A percentile compares a stretch with the other conserved stretches of the same genome.
Evolutionary conservation across 2,797 vertebrate species (phyloP).

Genomic region (Hippoglossus hippoglossus): DNA sequence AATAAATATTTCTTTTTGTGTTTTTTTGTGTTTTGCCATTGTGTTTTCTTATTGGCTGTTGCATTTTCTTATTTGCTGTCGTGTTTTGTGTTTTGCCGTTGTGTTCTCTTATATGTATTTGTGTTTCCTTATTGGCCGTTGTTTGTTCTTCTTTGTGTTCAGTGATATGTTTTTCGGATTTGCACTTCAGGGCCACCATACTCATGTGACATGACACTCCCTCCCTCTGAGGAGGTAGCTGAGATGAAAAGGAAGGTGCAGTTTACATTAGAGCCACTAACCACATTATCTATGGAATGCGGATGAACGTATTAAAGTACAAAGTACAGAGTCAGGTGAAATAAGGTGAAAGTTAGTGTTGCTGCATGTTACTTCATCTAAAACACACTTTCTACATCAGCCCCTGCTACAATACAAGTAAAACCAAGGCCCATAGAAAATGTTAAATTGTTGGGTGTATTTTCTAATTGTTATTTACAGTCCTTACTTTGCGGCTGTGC

Average conservation of each 20-base stretch:
- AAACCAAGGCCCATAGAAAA: conserved; percentile 6
- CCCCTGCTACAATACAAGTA: background rate
- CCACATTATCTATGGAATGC: conserved; percentile 54
- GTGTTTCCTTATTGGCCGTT: too few species aligned
- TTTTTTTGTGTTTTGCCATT: too few species aligned
- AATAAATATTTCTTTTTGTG: too few species aligned
- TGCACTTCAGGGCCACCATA: too few species aligned
- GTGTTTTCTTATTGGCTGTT: too few species aligned
- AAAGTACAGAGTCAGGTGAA: conserved; percentile 46
- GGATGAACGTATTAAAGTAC: conserved; percentile 2
- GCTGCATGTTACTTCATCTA: background rate
- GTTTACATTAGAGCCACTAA: background rate
- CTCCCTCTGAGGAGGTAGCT: background rate
- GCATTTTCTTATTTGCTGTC: too few species aligned
- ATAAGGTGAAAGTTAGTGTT: background rate
- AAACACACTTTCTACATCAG: background rate
- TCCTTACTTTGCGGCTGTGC: conserved; percentile 35
- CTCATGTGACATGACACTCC: too few species aligned
- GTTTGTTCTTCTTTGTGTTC: too few species aligned
- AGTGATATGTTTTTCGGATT: too few species aligned
- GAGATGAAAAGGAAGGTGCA: conserved; percentile 21
- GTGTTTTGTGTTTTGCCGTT: too few species aligned
- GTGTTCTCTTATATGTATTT: too few species aligned
- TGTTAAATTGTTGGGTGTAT: conserved; percentile 5
- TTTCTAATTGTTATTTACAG: conserved; percentile 63